phyloP scores from a whole-genome alignment of 2,113 vertebrate species.

The Accipiter virgatus region DNA sequence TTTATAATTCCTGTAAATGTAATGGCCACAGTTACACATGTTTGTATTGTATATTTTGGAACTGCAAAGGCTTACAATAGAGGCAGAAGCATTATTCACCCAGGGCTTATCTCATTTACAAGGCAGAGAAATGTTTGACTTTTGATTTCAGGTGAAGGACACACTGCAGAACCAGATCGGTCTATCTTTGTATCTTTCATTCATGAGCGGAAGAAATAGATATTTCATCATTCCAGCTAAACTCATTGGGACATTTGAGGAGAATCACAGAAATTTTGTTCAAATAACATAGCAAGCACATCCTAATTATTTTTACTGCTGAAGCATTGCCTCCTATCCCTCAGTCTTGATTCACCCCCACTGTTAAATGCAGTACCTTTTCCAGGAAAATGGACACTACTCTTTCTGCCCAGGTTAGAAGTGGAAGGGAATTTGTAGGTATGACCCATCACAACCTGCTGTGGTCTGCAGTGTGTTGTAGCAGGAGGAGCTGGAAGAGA shows the following conservation, averaged over 20 bases:
- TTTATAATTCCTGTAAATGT: not conserved
- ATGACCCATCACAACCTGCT: rapidly evolving
- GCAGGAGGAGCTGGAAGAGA: not conserved
- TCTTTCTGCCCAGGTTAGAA: not conserved
- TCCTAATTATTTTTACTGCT: not conserved
- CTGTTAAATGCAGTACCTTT: not conserved
- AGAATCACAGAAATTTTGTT: not conserved
- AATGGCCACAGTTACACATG: not conserved
- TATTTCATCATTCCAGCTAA: not conserved
- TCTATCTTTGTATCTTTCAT: not conserved
- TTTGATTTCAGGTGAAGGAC: conserved; percentile 36
- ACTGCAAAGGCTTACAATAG: not conserved
- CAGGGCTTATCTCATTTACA: not conserved
- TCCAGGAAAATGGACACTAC: not conserved
- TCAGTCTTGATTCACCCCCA: not conserved
- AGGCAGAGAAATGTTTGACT: conserved; percentile 11
- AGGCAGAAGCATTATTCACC: conserved; percentile 11
- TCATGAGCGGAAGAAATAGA: not conserved
- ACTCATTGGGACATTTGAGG: not conserved
- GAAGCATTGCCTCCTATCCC: not conserved
- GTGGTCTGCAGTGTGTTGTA: rapidly evolving
- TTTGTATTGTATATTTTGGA: conserved; percentile 23
- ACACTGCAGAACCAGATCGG: not conserved
- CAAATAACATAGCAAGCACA: not conserved
- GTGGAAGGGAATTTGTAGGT: not conserved